Conservation (phyloP, 2,113 vertebrate species). For the Gallinago media region DNA sequence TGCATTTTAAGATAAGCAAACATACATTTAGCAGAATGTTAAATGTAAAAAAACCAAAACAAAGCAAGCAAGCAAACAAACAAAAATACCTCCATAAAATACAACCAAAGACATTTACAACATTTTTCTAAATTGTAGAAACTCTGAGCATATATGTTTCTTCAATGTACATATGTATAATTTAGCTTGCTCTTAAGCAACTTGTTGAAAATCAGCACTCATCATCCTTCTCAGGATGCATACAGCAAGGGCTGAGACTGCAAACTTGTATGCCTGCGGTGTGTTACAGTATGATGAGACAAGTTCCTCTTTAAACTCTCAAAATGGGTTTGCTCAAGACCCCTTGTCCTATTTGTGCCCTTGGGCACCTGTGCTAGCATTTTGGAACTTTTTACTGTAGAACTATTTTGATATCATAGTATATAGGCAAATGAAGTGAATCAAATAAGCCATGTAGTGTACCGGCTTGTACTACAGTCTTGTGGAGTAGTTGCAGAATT, state of each 20-base stretch:
- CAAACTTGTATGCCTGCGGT: background rate
- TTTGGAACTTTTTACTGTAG: background rate
- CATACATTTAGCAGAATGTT: background rate
- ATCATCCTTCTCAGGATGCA: background rate
- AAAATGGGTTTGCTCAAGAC: background rate
- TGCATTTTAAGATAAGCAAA: background rate
- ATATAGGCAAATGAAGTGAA: background rate
- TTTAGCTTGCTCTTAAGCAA: background rate
- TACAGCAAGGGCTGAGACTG: accelerated
- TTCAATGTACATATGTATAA: background rate
- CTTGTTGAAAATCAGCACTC: background rate
- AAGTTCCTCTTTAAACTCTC: background rate
- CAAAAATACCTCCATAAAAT: too few species aligned
- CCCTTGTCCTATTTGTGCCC: background rate
- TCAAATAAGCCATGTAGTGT: background rate
- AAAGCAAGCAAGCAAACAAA: accelerated
- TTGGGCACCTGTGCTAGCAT: background rate
- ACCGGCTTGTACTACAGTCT: background rate
- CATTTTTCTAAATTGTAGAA: background rate
- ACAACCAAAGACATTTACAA: background rate
- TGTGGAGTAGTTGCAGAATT: background rate
- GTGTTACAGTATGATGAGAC: background rate
- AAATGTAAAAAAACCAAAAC: background rate
- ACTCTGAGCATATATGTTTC: background rate
- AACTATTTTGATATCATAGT: background rate